phyloP scores from a whole-genome alignment of 2,113 vertebrate genomes.

The Lanius ludovicianus region DNA sequence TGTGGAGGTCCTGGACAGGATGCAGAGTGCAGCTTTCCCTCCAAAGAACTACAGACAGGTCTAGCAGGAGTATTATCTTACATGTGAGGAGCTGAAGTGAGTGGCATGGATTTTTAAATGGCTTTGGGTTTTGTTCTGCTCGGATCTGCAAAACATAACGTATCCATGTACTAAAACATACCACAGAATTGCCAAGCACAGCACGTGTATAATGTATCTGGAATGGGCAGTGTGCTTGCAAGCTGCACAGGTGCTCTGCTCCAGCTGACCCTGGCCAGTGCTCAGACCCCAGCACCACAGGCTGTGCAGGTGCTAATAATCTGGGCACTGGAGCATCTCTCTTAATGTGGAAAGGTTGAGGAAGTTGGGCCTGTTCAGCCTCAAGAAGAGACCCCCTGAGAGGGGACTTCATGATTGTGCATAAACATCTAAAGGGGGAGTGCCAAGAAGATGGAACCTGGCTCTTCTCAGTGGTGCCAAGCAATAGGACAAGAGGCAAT shows the following conservation, averaged over 20 bases:
- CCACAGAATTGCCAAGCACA: not conserved
- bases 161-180: not conserved
- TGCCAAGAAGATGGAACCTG: not conserved
- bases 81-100: not conserved
- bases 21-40: not conserved
- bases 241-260: not conserved
- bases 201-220: fast-evolving
- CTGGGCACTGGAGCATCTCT: not conserved
- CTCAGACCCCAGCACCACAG: not conserved
- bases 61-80: not conserved
- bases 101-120: not conserved
- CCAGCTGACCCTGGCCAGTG: not conserved
- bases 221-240: not conserved
- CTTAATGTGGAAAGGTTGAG: not conserved
- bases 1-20: not conserved
- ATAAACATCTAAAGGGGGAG: not conserved
- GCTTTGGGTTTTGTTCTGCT: not conserved
- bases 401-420: not conserved
- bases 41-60: not conserved
- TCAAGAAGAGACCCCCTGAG: not conserved
- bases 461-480: not conserved
- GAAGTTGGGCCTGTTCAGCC: not conserved
- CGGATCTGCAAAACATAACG: not conserved
- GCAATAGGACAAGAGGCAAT: not conserved
- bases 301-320: fast-evolving